Conservation (phyloP, 2,797 vertebrate species). For the Pantherophis alleghaniensis region DNA sequence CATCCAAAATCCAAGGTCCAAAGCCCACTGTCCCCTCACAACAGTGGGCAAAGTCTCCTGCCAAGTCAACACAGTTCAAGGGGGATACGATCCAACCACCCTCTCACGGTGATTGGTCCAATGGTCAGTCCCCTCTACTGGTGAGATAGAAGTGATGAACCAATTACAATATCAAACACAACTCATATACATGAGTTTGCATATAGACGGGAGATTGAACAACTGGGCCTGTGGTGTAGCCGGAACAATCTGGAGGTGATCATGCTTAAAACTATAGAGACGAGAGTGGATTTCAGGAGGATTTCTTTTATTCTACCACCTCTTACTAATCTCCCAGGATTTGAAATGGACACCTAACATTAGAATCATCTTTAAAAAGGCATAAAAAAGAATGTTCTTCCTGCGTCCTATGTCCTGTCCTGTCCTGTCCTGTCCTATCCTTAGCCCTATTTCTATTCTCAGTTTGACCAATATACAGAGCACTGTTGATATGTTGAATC, state of each 20-base stretch:
- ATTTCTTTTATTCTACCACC: background rate
- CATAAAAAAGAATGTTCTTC: background rate
- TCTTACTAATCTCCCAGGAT: background rate
- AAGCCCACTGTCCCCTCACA: too few species aligned
- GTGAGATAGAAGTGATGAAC: too few species aligned
- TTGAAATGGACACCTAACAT: background rate
- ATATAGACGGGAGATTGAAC: background rate
- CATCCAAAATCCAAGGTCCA: too few species aligned
- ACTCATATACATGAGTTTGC: background rate
- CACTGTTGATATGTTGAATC: background rate
- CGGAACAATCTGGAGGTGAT: background rate
- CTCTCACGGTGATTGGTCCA: too few species aligned
- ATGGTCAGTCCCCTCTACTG: too few species aligned
- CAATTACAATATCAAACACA: too few species aligned
- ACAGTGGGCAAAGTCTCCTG: too few species aligned
- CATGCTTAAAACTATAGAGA: background rate
- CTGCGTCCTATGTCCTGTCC: background rate
- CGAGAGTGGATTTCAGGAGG: background rate
- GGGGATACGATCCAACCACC: too few species aligned
- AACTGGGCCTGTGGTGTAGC: background rate
- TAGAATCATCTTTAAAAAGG: background rate
- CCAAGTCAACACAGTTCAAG: too few species aligned
- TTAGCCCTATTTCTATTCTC: background rate
- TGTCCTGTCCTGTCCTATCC: background rate
- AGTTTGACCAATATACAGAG: background rate